Evolutionary conservation across 2,888 invertebrate genomes (phyloP).

Genomic region (Drosophila rubida): DNA sequence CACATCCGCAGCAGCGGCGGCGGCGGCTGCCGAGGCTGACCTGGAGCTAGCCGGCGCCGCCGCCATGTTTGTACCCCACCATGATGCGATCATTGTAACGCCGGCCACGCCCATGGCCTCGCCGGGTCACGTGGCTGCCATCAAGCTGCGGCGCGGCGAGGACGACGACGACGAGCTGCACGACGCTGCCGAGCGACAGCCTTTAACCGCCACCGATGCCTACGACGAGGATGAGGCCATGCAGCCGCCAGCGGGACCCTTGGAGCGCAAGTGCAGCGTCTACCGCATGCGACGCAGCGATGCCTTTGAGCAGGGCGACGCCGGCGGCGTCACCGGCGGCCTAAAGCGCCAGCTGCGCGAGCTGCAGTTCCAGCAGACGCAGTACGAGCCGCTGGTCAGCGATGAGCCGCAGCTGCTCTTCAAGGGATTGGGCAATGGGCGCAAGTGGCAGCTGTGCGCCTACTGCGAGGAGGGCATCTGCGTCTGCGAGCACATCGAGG

Average conservation of each 20-base stretch:
- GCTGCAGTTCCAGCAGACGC: constrained; percentile 81
- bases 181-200: constrained; percentile 72
- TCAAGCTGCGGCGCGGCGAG: constrained; percentile 66
- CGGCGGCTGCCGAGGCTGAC: constrained; percentile 48
- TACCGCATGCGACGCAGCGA: constrained; percentile 84
- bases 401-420: constrained; percentile 83
- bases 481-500: constrained; percentile 85
- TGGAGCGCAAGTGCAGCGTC: constrained; percentile 85
- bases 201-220: constrained; percentile 59
- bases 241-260: constrained; percentile 77
- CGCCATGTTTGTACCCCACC: constrained; percentile 68
- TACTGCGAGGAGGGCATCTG: constrained; percentile 85
- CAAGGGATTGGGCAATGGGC: constrained; percentile 82
- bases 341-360: constrained; percentile 80
- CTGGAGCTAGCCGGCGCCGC: constrained; percentile 57
- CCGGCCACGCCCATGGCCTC: constrained; percentile 85
- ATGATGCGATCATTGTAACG: constrained; percentile 84
- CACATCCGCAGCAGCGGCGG: constrained; percentile 62
- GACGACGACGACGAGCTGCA: constrained; percentile 58
- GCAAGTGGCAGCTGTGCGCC: constrained; percentile 83
- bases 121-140: constrained; percentile 82
- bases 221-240: constrained; percentile 76
- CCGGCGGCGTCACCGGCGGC: constrained; percentile 57
- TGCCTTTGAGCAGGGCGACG: constrained; percentile 73
- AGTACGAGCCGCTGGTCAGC: constrained; percentile 82